Evolutionary conservation across 2,888 invertebrate species (phyloP).

Genomic region (Thelaira solivaga): DNA sequence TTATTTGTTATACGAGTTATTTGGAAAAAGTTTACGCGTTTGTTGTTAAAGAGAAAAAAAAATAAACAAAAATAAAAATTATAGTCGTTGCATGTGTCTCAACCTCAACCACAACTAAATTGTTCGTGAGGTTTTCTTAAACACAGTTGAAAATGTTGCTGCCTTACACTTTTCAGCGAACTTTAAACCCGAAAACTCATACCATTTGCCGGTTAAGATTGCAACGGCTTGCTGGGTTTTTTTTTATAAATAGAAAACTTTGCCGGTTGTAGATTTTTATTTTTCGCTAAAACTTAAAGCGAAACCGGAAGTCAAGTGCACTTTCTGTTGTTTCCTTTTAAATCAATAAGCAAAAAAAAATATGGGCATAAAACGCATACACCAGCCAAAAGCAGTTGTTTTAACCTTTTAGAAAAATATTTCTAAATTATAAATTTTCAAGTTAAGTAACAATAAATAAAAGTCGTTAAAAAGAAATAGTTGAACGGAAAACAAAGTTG

Average conservation of each 20-base stretch:
- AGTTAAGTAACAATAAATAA: neutral
- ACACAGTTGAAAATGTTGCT: constrained; percentile 7
- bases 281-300: constrained; percentile 12
- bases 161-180: neutral
- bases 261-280: neutral
- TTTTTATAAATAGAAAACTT: neutral
- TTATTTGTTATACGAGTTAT: neutral
- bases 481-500: too few relatives aligned
- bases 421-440: neutral
- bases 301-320: constrained; percentile 35
- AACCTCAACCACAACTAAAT: constrained; percentile 24
- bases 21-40: constrained; percentile 20
- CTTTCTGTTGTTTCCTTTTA: neutral
- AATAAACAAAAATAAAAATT: neutral
- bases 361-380: neutral
- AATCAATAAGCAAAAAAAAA: neutral
- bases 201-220: neutral
- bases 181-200: neutral
- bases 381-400: neutral
- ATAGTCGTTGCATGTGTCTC: constrained; percentile 37
- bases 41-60: neutral
- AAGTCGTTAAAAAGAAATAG: too few relatives aligned
- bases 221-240: neutral
- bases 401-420: neutral
- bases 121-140: constrained; percentile 34